Base-by-base conservation (phyloP, 2,113 vertebrate species). In the Alectura lathami region DNA sequence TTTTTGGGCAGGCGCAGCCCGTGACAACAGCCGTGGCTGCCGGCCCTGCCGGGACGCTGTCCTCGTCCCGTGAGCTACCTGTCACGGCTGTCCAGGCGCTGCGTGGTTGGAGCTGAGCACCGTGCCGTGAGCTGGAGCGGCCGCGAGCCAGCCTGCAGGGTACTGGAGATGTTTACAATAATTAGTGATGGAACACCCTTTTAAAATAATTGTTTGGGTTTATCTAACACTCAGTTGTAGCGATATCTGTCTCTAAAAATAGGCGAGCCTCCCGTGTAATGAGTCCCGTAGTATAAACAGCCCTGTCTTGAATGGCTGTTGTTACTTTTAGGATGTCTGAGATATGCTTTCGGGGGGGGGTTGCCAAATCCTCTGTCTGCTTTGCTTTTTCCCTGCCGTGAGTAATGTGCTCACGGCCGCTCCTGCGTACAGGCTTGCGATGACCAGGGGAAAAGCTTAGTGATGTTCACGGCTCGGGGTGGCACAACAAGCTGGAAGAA, bases 181-280 rank as follows among this genome's bases (percentile, higher is more conserved):
- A 95, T 96, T 88, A 78, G 76, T 96, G 93, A 93, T 93, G 80
- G 88, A 96, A 51, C 83, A 64, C 47, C 76, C 93, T 91, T 95
- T 92, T 69, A 84, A 86, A 94, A 88, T 77, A 95, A 94, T 82
- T 95, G 86, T 95, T 97, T 96, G 70, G 84, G 34, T 95, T 92
- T 88, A 88, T 96, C 51, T 91, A 90, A 69, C 88, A 78, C 94
- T 93, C 60, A 50, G 1, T n/a, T 78, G 85, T 81, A 69, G 85
- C 0, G 40, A 29, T 95, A 84, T 78, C 76, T 82, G 34, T 69
- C 85, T 82, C 91, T 94, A 86, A 88, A 96, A 95, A 95, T 93
- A 96, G 94, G 16, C 73, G 60, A 80, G 60, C 56, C 56, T 86
- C 43, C 60, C 53, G 30, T 78, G 83, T 94, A 93, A 94, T 88